A percentile compares a stretch with the other conserved stretches of the same genome.
Conservation (phyloP, 2,888 invertebrate species). For the Argyra leucocephala region DNA sequence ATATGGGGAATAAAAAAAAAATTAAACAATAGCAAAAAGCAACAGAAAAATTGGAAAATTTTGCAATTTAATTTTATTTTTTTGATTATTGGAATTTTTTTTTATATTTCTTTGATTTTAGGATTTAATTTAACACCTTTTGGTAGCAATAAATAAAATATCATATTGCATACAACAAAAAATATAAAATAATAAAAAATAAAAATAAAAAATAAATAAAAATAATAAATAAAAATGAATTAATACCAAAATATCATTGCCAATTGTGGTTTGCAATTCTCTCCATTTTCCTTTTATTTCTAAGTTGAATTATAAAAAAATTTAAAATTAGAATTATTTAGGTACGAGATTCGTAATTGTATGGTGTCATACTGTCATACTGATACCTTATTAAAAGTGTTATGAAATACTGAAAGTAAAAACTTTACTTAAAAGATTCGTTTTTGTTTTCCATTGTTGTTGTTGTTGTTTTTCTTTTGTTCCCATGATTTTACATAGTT, state of each 20-base stretch:
- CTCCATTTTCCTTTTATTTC: not conserved
- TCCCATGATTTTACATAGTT: too few relatives aligned
- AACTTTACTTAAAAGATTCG: too few relatives aligned
- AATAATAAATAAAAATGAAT: not conserved
- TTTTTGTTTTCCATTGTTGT: too few relatives aligned
- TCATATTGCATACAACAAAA: not conserved
- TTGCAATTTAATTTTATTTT: not conserved
- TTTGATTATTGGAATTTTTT: not conserved
- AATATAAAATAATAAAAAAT: too few relatives aligned
- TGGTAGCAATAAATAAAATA: not conserved
- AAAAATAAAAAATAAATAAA: too few relatives aligned
- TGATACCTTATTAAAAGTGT: not conserved
- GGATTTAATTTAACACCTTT: not conserved
- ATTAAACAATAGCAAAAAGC: too few relatives aligned
- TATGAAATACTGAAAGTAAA: too few relatives aligned
- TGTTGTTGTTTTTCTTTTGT: too few relatives aligned
- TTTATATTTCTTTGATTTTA: not conserved
- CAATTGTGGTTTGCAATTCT: not conserved
- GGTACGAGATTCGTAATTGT: not conserved
- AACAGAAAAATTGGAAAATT: too few relatives aligned
- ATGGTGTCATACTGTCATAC: slow-evolving; percentile 3
- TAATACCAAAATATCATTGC: not conserved
- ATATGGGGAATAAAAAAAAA: too few relatives aligned
- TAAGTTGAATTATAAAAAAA: too few relatives aligned
- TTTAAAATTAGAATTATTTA: not conserved